Conservation (phyloP, 2,113 vertebrate genomes). For the Ceyx melanurus region DNA sequence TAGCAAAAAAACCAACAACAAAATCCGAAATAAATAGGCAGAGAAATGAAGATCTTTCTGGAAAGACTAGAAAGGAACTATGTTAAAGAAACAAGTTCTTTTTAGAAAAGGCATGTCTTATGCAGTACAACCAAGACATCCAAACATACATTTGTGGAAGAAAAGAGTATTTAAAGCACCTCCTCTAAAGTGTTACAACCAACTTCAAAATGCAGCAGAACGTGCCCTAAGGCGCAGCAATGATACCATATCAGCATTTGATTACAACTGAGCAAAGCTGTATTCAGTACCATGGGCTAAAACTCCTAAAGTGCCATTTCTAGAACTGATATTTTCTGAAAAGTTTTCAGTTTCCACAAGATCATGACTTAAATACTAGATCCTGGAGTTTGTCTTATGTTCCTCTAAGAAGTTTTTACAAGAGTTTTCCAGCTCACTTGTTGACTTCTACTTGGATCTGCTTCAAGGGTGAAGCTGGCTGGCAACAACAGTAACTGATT, state of each 20-base stretch:
- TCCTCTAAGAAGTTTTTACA: neutral
- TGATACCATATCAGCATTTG: neutral
- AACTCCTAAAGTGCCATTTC: neutral
- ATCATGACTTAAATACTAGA: neutral
- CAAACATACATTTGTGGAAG: neutral
- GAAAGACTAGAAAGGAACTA: constrained; percentile 22
- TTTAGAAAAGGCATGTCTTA: constrained; percentile 17
- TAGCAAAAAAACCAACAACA: constrained; percentile 59
- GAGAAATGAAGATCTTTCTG: constrained; percentile 36
- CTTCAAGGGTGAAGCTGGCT: neutral
- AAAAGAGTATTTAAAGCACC: neutral
- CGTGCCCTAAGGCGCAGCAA: neutral
- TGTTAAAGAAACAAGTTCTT: constrained; percentile 15
- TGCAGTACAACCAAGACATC: neutral
- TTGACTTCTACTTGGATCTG: neutral
- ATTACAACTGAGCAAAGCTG: neutral
- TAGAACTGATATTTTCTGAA: neutral
- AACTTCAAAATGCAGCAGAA: constrained; percentile 4
- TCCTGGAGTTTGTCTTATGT: neutral
- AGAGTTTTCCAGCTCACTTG: neutral
- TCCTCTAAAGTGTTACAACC: neutral
- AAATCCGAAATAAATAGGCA: constrained; percentile 40
- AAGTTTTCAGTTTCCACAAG: neutral
- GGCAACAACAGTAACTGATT: neutral
- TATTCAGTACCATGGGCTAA: neutral